A percentile compares a stretch with the other conserved stretches of the same genome.
These are phyloP conservation scores for Ammodytes marinus DNA, from an alignment of 2,113 vertebrate genomes.

Conservation along the genomic window DNA sequence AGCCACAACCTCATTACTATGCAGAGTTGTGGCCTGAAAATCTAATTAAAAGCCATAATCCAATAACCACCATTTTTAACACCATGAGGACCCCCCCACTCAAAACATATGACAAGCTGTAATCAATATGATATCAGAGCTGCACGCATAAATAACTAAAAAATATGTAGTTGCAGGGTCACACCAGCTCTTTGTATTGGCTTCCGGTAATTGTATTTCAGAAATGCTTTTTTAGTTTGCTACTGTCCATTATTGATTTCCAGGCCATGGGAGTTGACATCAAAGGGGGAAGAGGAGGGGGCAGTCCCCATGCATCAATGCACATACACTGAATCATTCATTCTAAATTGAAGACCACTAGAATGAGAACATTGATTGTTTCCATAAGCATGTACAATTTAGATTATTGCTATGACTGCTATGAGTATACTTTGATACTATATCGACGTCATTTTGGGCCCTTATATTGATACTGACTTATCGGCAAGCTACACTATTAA, in stretches of 20 bases:
- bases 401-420: not conserved
- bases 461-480: not conserved
- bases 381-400: not conserved
- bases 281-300: constrained; percentile 67
- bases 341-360: constrained; percentile 16
- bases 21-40: constrained; percentile 62
- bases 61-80: constrained; percentile 77
- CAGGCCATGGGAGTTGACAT: constrained; percentile 86
- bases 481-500: too few relatives aligned
- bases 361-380: not conserved
- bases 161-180: constrained; percentile 35
- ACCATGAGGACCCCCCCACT: constrained; percentile 79
- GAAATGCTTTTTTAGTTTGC: constrained; percentile 87
- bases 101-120: constrained; percentile 83
- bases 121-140: constrained; percentile 89
- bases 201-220: constrained; percentile 88
- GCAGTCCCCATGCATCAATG: not conserved
- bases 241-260: constrained; percentile 91
- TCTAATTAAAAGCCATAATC: constrained; percentile 80
- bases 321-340: constrained; percentile 27
- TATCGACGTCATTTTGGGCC: too few relatives aligned
- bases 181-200: constrained; percentile 24
- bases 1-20: constrained; percentile 57
- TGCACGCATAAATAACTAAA: constrained; percentile 89
- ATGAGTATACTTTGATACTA: not conserved